Evolutionary conservation across 1,140 invertebrate species (phyloP), one percentile per base, ranked within the genome.

Genomic region (Drosophila parvula): DNA sequence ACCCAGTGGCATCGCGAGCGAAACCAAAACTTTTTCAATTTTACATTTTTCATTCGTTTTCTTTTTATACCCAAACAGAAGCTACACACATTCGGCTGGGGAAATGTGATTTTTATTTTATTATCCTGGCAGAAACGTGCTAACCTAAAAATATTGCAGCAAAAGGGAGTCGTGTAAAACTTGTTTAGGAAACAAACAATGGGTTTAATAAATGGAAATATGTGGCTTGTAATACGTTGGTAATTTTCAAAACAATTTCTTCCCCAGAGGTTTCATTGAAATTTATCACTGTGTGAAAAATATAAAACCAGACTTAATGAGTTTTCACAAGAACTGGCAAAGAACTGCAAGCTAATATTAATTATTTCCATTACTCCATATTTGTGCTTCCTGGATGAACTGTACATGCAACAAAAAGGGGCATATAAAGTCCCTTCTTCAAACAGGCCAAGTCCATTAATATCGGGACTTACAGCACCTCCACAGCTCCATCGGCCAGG

Each of bases 1-100:
- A 44, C 27, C 34, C 34, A 57, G 32, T 57, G 36, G 48, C 41
- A 70, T 34, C 32, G 36, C 36, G 12, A 38, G 10, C 22, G 22
- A 3, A 40, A 27, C 16, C 4, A 11, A 70, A 71, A 71, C 68
- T 71, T 71, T 71, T 58, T 40, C 68, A 70, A 71, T 71, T 70
- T 71, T 14, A 30, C 34, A 40, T 41, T 71, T 70, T 67, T 56
- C 38, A 32, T 55, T 38, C 27, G 14, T 7, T 28, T 50, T 12
- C 32, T 22, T 36, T 55, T 10, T 41, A 22, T n/a, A 18, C 34
- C 9, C 27, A 34, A 34, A 11, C 34, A 34, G 38, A 40, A 36
- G 18, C 14, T 30, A 14, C 27, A 36, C 45, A 68, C 34, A 68
- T 51, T 10, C 30, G 28, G n/a, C 5, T 48, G 58, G 28, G 28